Percentiles rank a stretch among this genome's conserved stretches.
These are phyloP conservation scores for Neoaliturus tenellus DNA, from an alignment of 2,888 invertebrate species.

Conservation along the genomic window DNA sequence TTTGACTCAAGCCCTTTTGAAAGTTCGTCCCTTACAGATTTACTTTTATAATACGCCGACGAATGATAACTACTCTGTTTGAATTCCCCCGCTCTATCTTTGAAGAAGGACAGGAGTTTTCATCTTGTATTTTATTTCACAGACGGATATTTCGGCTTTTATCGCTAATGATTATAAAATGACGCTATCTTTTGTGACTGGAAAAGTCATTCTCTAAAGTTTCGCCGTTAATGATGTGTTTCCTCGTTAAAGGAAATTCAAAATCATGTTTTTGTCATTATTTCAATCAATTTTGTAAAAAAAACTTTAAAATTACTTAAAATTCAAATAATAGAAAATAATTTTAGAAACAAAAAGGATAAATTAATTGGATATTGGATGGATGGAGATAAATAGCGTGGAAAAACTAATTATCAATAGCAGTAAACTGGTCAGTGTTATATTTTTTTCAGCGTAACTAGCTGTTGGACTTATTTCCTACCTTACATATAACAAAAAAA, in stretches of 20 bases:
- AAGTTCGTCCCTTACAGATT: constrained; percentile 9
- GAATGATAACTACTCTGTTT: background rate
- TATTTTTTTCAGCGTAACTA: too few species aligned
- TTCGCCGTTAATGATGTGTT: background rate
- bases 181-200: constrained; percentile 8
- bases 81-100: background rate
- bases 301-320: too few species aligned
- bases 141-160: background rate
- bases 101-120: background rate
- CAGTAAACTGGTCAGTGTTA: too few species aligned
- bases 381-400: too few species aligned
- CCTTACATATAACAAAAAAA: too few species aligned
- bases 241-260: background rate
- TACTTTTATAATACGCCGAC: constrained; percentile 1
- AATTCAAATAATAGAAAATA: too few species aligned
- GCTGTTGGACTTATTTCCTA: too few species aligned
- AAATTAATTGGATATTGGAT: too few species aligned
- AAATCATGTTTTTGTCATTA: too few species aligned
- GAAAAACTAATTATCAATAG: too few species aligned
- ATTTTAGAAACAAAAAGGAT: too few species aligned
- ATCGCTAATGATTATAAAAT: constrained; percentile 15
- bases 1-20: constrained; percentile 10
- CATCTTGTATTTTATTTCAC: background rate
- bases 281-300: too few species aligned
- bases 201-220: background rate